A percentile compares a stretch with the other conserved stretches of the same genome.
Conservation (phyloP, 2,888 invertebrate species). For the Suillia variegata region DNA sequence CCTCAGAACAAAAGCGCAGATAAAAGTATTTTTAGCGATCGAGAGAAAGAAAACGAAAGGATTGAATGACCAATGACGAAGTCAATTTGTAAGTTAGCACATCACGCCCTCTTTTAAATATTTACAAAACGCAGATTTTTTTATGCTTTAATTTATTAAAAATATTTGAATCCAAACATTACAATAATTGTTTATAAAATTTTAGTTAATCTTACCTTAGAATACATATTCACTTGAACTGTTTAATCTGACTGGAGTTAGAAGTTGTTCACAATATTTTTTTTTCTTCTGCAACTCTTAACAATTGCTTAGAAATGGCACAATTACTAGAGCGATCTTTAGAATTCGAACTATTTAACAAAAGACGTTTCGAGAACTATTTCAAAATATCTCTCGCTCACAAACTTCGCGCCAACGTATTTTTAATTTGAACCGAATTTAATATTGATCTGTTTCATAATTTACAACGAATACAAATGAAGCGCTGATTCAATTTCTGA, state of each 20-base stretch:
- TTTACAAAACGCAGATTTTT: neutral
- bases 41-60: neutral
- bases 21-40: neutral
- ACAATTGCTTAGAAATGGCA: neutral
- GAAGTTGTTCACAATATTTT: neutral
- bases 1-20: neutral
- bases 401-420: too few species aligned
- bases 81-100: neutral
- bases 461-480: constrained; percentile 48
- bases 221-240: neutral
- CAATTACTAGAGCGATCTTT: too few species aligned
- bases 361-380: too few species aligned
- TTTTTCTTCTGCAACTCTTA: too few species aligned
- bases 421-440: too few species aligned
- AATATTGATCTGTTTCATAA: constrained; percentile 30
- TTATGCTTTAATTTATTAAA: neutral
- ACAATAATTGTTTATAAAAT: neutral
- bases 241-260: neutral
- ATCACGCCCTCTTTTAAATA: neutral
- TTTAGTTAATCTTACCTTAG: neutral
- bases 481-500: constrained; percentile 38
- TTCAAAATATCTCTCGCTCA: too few species aligned
- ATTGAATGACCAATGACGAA: neutral
- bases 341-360: too few species aligned
- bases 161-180: neutral